Evolutionary conservation across 2,888 invertebrate genomes (phyloP).

Genomic region (Pseudolycoriella hygida): DNA sequence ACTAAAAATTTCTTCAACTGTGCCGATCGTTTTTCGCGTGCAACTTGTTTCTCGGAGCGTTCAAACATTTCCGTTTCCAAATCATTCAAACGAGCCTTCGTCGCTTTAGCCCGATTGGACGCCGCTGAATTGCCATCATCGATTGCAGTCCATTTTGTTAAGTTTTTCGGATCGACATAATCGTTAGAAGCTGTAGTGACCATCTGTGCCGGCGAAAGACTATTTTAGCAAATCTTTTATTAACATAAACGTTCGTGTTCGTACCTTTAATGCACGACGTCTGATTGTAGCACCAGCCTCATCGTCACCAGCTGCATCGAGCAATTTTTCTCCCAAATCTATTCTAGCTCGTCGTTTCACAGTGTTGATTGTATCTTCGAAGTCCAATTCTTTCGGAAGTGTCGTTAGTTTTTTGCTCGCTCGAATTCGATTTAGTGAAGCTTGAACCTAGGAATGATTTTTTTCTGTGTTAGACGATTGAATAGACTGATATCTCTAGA

Average conservation of each 20-base stretch:
- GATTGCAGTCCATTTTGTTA: conserved; percentile 48
- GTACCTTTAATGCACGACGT: conserved; percentile 28
- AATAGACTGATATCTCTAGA: too few species aligned
- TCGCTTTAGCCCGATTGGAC: conserved; percentile 41
- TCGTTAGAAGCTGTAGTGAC: conserved; percentile 12
- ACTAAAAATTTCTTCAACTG: conserved; percentile 50
- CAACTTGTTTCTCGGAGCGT: conserved; percentile 45
- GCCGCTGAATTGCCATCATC: conserved; percentile 38
- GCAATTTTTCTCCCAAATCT: conserved; percentile 42
- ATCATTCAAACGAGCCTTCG: conserved; percentile 49
- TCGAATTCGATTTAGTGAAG: conserved; percentile 39
- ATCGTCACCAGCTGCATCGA: conserved; percentile 44
- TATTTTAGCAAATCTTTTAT: neutral
- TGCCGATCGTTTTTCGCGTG: conserved; percentile 52
- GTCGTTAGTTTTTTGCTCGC: conserved; percentile 29
- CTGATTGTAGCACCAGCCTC: conserved; percentile 34
- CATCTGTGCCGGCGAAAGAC: conserved; percentile 7
- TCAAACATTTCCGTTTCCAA: conserved; percentile 61
- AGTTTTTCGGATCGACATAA: conserved; percentile 26
- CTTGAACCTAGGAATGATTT: conserved; percentile 32
- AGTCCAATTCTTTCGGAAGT: conserved; percentile 29
- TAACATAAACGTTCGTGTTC: too few species aligned
- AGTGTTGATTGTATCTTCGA: conserved; percentile 39
- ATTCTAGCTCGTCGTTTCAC: conserved; percentile 37
- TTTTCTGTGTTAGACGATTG: neutral